Evolutionary conservation across 2,797 vertebrate species (phyloP).

Genomic region (Anableps anableps): DNA sequence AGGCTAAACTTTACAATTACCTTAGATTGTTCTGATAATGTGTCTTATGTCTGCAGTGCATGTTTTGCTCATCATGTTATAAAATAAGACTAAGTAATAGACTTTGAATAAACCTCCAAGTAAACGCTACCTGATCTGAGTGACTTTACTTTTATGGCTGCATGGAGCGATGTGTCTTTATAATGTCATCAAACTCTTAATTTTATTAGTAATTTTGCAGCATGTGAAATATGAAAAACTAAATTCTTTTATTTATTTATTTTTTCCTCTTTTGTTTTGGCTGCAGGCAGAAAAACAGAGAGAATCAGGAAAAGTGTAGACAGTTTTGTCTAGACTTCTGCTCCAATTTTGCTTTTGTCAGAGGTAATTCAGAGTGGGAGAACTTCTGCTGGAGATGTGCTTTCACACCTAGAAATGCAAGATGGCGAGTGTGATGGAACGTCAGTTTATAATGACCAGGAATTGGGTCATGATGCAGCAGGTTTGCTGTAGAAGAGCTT

Average conservation of each 20-base stretch:
- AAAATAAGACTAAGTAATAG: background rate
- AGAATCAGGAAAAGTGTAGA: background rate
- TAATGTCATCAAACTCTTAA: background rate
- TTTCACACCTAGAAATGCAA: background rate
- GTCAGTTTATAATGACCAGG: background rate
- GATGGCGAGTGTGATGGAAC: background rate
- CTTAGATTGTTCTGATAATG: background rate
- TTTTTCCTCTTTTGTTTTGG: background rate
- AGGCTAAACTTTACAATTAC: background rate
- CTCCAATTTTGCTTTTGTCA: background rate
- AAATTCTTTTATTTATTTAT: background rate
- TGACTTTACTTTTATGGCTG: background rate
- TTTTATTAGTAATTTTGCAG: background rate
- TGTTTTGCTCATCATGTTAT: background rate
- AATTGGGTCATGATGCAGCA: conserved; percentile 1
- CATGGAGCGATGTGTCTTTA: background rate
- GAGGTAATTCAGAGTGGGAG: background rate
- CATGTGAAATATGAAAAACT: background rate
- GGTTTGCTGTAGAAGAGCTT: background rate
- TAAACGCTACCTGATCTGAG: background rate
- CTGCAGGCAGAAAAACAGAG: background rate
- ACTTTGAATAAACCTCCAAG: background rate
- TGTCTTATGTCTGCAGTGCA: background rate
- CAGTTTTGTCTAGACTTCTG: background rate
- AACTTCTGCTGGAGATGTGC: background rate